A percentile compares a stretch with the other conserved stretches of the same genome.
Evolutionary conservation across 2,888 invertebrate genomes (phyloP).

Genomic region (Caenorhabditis virilis): DNA sequence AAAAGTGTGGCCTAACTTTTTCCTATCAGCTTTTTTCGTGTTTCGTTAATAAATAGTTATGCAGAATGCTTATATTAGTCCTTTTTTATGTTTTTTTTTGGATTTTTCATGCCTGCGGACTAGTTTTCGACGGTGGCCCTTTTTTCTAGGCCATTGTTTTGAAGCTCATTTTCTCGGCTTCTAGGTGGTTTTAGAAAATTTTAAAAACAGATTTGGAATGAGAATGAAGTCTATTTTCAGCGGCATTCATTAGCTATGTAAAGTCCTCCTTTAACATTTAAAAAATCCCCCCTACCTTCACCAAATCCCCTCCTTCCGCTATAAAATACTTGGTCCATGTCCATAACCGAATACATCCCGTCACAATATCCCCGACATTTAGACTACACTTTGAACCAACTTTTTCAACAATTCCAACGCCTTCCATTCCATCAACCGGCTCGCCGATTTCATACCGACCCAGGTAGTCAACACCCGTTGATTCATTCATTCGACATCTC

Average conservation of each 20-base stretch:
- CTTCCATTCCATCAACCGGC: constrained; percentile 68
- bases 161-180: no score
- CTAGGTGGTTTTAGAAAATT: no score
- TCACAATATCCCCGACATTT: constrained; percentile 40
- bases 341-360: constrained; percentile 41
- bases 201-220: background rate
- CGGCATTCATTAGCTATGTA: background rate
- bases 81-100: no score
- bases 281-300: constrained; percentile 44
- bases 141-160: no score
- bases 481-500: constrained; percentile 70
- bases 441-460: constrained; percentile 67
- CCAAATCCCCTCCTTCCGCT: constrained; percentile 40
- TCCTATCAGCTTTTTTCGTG: no score
- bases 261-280: no score
- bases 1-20: no score
- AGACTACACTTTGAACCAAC: constrained; percentile 20
- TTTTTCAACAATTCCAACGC: constrained; percentile 63
- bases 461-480: constrained; percentile 70
- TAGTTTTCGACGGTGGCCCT: no score
- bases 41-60: no score
- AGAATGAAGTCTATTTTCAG: background rate
- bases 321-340: constrained; percentile 46
- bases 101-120: no score
- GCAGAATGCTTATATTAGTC: no score